phyloP scores from a whole-genome alignment of 2,797 vertebrate genomes.

The Periophthalmus magnuspinnatus region DNA sequence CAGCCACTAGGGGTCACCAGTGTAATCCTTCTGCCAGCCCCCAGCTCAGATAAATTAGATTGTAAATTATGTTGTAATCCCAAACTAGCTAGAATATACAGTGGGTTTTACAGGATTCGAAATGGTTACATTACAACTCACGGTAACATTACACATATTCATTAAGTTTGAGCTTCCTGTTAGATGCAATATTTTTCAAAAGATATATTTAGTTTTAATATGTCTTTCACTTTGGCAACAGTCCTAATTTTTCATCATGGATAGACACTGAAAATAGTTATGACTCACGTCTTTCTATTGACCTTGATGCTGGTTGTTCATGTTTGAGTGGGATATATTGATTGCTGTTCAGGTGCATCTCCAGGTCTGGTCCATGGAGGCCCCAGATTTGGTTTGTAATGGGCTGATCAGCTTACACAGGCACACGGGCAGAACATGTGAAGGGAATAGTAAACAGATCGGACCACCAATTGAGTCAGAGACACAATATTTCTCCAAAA shows the following conservation, averaged over 20 bases:
- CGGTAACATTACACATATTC: too few relatives aligned
- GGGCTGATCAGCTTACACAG: conserved; percentile 42
- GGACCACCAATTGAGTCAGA: conserved; percentile 8
- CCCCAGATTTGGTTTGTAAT: conserved; percentile 49
- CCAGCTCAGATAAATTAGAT: too few relatives aligned
- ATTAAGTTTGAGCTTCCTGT: too few relatives aligned
- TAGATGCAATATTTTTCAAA: too few relatives aligned
- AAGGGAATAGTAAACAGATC: conserved; percentile 35
- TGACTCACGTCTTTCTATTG: neutral
- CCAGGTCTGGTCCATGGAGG: conserved; percentile 44
- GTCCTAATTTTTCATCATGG: too few relatives aligned
- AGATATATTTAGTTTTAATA: too few relatives aligned
- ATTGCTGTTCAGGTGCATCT: conserved; percentile 38
- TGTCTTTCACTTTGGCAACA: too few relatives aligned
- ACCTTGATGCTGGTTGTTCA: conserved; percentile 39
- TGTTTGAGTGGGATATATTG: conserved; percentile 55
- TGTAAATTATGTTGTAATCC: too few relatives aligned
- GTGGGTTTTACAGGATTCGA: too few relatives aligned
- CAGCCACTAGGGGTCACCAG: neutral
- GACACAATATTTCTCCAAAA: neutral
- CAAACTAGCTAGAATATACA: too few relatives aligned
- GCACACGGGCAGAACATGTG: conserved; percentile 34
- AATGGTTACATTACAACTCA: too few relatives aligned
- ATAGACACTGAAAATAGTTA: neutral
- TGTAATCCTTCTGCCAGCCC: neutral